Conservation (phyloP, 1,140 invertebrate species). For the Ericerus pela region DNA sequence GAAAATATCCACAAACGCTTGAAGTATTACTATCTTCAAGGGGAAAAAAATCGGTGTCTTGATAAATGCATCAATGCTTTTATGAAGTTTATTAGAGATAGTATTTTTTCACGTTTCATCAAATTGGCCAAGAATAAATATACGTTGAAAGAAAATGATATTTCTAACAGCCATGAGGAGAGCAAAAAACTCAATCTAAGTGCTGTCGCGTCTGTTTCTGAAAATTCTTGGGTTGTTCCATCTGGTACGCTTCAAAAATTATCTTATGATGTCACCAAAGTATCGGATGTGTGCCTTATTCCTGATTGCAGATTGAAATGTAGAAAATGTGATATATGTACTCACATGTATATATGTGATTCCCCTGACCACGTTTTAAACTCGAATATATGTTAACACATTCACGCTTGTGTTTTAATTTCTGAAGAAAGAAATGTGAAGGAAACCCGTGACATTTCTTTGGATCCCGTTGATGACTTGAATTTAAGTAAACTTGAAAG, state of each 20-base stretch:
- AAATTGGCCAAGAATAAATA: not conserved
- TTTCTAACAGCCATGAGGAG: not conserved
- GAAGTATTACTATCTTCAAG: slow-evolving; percentile 9
- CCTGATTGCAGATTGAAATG: not conserved
- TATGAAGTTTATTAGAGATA: not conserved
- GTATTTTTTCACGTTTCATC: not conserved
- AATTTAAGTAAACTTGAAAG: not conserved
- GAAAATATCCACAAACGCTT: slow-evolving; percentile 5
- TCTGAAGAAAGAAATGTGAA: not conserved
- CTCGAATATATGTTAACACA: not conserved
- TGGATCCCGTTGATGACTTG: not conserved
- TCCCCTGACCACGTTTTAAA: not conserved
- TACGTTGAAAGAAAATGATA: not conserved
- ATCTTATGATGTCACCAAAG: not conserved
- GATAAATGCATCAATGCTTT: slow-evolving; percentile 3
- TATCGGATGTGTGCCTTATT: not conserved
- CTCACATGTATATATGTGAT: not conserved
- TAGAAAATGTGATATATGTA: not conserved
- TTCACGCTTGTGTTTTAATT: not conserved
- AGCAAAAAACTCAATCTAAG: not conserved
- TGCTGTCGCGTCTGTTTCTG: not conserved
- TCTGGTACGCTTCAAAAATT: not conserved
- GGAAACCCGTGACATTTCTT: not conserved
- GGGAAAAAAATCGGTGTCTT: slow-evolving; percentile 3
- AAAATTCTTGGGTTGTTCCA: not conserved